Evolutionary conservation across 2,888 invertebrate species (phyloP).

Genomic region (Latrodectus hesperus): DNA sequence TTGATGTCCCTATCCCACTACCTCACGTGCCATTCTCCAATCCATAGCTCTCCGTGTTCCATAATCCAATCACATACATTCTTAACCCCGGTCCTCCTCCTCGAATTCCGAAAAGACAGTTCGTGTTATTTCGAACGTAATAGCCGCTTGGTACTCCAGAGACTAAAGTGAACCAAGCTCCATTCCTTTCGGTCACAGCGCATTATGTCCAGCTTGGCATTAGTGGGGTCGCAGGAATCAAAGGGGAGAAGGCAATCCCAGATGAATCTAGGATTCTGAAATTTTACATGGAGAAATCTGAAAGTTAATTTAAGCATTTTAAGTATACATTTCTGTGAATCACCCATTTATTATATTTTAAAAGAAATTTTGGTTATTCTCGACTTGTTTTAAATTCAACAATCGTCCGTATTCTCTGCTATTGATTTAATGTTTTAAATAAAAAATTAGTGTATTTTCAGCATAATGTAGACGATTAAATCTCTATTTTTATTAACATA

Average conservation of each 20-base stretch:
- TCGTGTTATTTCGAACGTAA: slow-evolving; percentile 18
- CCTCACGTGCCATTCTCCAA: not conserved
- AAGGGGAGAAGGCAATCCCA: not conserved
- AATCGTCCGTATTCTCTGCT: too few species aligned
- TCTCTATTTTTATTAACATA: too few species aligned
- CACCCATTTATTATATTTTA: too few species aligned
- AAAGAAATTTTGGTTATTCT: too few species aligned
- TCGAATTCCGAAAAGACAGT: slow-evolving; percentile 24
- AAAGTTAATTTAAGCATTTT: too few species aligned
- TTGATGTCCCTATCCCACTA: not conserved
- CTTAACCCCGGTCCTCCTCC: slow-evolving; percentile 16
- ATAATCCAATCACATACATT: slow-evolving; percentile 50
- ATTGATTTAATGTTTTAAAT: too few species aligned
- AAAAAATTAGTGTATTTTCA: too few species aligned
- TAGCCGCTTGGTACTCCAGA: not conserved
- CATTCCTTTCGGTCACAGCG: not conserved
- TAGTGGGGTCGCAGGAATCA: not conserved
- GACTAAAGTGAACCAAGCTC: not conserved
- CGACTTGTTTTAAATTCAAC: too few species aligned
- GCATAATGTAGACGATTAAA: too few species aligned
- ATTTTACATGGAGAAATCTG: not conserved
- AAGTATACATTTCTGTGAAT: too few species aligned
- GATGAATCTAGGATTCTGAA: not conserved
- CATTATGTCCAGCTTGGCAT: not conserved
- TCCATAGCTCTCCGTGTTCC: not conserved